phyloP scores from a whole-genome alignment of 2,797 vertebrate genomes.

The Dallia pectoralis region DNA sequence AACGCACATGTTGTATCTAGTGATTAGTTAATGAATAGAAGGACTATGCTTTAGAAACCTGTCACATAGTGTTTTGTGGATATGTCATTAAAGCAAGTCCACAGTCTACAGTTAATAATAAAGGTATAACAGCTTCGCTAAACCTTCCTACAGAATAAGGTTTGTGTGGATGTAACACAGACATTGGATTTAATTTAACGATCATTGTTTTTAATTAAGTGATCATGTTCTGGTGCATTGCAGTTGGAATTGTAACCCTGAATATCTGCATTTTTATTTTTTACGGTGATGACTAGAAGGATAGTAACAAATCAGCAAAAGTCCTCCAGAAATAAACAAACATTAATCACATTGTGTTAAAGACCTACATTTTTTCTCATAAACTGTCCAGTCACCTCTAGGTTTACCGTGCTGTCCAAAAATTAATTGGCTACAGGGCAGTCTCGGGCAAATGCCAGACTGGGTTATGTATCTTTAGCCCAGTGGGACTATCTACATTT shows the following conservation, averaged over 20 bases:
- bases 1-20: neutral
- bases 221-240: too few relatives aligned
- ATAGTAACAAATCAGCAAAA: neutral
- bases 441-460: neutral
- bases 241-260: too few relatives aligned
- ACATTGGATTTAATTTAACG: neutral
- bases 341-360: neutral
- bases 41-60: neutral
- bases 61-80: neutral
- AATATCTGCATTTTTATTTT: too few relatives aligned
- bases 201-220: neutral
- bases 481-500: neutral
- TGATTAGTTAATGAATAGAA: neutral
- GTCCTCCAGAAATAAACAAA: neutral
- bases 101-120: neutral
- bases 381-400: neutral
- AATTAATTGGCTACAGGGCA: neutral
- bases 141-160: neutral
- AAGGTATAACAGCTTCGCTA: neutral
- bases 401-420: neutral
- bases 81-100: neutral
- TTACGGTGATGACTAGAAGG: neutral
- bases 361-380: neutral
- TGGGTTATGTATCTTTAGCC: neutral
- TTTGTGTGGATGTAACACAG: neutral